These are phyloP conservation scores for Calonectris borealis DNA, from an alignment of 2,113 vertebrate species.

Conservation along the genomic window DNA sequence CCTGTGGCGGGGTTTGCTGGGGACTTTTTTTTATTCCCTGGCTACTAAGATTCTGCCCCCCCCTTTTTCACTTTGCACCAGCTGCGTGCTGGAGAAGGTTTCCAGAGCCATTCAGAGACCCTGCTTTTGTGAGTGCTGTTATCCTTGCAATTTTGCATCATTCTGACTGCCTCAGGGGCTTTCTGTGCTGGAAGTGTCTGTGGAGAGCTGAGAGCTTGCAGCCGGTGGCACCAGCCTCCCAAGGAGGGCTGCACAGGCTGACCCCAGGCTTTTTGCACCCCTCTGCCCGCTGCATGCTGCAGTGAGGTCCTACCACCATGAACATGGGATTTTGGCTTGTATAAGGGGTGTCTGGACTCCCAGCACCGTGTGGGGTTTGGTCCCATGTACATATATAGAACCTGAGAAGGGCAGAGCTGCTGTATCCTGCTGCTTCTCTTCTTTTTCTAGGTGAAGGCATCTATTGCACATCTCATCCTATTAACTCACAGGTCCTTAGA, in stretches of 20 bases:
- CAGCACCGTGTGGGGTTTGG: not conserved
- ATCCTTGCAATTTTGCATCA: not conserved
- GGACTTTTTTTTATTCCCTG: not conserved
- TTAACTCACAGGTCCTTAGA: not conserved
- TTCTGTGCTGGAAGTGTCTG: not conserved
- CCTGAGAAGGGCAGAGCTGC: not conserved
- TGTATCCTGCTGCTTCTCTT: not conserved
- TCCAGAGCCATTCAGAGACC: not conserved
- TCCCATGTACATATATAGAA: accelerated
- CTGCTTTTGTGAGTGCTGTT: not conserved
- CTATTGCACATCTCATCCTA: not conserved
- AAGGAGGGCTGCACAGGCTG: not conserved
- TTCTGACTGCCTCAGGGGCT: not conserved
- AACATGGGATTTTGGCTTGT: not conserved
- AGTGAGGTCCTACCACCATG: not conserved
- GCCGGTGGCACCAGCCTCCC: not conserved
- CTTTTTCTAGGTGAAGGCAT: not conserved
- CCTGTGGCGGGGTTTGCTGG: not conserved
- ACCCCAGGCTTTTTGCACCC: not conserved
- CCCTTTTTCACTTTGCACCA: not conserved
- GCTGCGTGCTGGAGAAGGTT: not conserved
- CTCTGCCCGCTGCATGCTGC: accelerated
- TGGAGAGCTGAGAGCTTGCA: not conserved
- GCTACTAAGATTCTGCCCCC: not conserved
- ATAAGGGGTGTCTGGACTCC: not conserved